Conservation (phyloP, 2,797 vertebrate species). For the Microchirus variegatus region DNA sequence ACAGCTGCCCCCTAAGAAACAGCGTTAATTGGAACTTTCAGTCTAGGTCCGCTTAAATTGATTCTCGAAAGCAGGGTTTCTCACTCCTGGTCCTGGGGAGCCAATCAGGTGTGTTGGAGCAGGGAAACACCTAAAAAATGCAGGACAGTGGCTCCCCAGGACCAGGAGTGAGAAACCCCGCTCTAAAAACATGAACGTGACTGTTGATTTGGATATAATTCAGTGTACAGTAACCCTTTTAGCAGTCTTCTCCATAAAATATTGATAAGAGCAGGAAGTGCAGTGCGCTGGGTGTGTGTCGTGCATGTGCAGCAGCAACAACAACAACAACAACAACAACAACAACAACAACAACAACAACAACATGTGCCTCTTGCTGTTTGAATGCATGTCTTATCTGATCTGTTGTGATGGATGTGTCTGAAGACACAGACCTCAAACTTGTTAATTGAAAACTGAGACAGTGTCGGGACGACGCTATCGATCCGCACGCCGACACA, state of each 20-base stretch:
- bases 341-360: too few species aligned
- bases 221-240: slow-evolving; percentile 6
- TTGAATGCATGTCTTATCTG: slow-evolving; percentile 39
- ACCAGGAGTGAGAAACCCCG: too few species aligned
- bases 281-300: background rate
- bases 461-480: slow-evolving; percentile 80
- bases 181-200: background rate
- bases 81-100: too few species aligned
- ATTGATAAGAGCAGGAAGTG: slow-evolving; percentile 4
- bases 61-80: too few species aligned
- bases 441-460: slow-evolving; percentile 83
- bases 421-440: slow-evolving; percentile 59
- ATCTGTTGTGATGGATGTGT: slow-evolving; percentile 70
- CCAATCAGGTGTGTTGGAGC: too few species aligned
- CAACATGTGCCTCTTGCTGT: slow-evolving; percentile 4
- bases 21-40: too few species aligned
- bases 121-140: too few species aligned
- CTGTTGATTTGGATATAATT: background rate
- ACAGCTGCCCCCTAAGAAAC: too few species aligned
- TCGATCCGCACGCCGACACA: slow-evolving; percentile 76
- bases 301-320: background rate
- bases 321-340: too few species aligned
- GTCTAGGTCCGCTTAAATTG: too few species aligned
- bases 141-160: too few species aligned
- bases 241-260: background rate